phyloP scores from a whole-genome alignment of 2,888 invertebrate species.

The Seira sanloemensis region DNA sequence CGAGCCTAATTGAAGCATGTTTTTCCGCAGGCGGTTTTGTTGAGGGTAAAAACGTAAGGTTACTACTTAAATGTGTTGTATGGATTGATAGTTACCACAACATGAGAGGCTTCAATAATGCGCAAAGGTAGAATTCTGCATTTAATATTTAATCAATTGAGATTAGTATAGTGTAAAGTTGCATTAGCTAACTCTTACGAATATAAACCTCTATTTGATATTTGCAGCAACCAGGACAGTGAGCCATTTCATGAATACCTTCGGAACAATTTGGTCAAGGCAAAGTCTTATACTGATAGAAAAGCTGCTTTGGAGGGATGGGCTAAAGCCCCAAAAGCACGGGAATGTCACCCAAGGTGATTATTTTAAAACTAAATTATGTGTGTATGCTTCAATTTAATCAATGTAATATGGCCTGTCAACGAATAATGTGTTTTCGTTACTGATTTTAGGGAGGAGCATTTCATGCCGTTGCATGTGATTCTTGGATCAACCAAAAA shows the following conservation, averaged over 20 bases:
- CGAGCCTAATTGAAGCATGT: too few relatives aligned
- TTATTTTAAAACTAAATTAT: too few relatives aligned
- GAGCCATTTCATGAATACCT: slow-evolving; percentile 61
- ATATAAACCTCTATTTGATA: too few relatives aligned
- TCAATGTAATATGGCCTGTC: too few relatives aligned
- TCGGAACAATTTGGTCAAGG: slow-evolving; percentile 28
- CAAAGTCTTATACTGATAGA: slow-evolving; percentile 42
- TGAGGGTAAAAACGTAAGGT: too few relatives aligned
- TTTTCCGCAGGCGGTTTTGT: too few relatives aligned
- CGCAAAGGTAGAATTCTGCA: too few relatives aligned
- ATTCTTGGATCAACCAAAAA: slow-evolving; percentile 54
- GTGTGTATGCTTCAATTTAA: too few relatives aligned
- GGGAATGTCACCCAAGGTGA: slow-evolving; percentile 64
- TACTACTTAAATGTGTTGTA: slow-evolving; percentile 29
- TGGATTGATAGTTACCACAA: slow-evolving; percentile 66
- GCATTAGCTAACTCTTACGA: too few relatives aligned
- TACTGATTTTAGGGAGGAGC: slow-evolving; percentile 67
- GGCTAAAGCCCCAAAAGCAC: slow-evolving; percentile 57
- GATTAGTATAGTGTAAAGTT: too few relatives aligned
- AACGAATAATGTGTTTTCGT: too few relatives aligned
- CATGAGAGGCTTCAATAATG: slow-evolving; percentile 52
- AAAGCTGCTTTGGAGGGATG: slow-evolving; percentile 42
- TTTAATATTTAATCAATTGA: too few relatives aligned
- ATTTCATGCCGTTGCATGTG: slow-evolving; percentile 59
- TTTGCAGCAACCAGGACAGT: slow-evolving; percentile 52